Evolutionary conservation across 2,888 invertebrate species (phyloP).

Genomic region (Mantis religiosa): DNA sequence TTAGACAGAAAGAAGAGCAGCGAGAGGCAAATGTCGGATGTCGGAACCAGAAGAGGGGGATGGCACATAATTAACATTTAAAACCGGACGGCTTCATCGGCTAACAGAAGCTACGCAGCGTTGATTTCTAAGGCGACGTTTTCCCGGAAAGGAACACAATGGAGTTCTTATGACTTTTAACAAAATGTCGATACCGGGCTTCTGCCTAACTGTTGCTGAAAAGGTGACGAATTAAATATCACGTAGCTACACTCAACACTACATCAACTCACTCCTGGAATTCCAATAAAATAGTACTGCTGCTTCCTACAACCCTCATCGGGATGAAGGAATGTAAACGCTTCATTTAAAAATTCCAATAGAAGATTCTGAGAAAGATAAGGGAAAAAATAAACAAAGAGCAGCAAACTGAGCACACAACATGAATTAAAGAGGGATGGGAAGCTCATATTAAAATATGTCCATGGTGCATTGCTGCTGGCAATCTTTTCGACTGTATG

Average conservation of each 20-base stretch:
- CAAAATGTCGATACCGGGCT: background rate
- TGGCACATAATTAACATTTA: background rate
- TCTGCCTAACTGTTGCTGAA: background rate
- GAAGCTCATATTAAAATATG: no score
- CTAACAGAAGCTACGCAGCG: background rate
- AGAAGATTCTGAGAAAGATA: background rate
- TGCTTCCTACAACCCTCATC: background rate
- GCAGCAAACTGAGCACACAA: no score
- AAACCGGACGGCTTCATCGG: background rate
- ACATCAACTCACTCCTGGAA: background rate
- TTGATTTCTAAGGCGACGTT: background rate
- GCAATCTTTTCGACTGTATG: no score
- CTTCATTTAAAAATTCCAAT: background rate
- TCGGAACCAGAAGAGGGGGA: no score
- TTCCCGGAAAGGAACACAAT: background rate
- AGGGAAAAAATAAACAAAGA: no score
- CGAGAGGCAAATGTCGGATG: background rate
- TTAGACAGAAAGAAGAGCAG: background rate
- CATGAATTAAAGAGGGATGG: no score
- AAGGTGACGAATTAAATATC: background rate
- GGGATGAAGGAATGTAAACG: no score
- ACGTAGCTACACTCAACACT: background rate
- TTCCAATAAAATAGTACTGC: background rate
- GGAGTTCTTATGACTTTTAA: background rate
- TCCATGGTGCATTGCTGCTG: no score